phyloP scores from a whole-genome alignment of 2,113 vertebrate genomes.

The Odobenus rosmarus region DNA sequence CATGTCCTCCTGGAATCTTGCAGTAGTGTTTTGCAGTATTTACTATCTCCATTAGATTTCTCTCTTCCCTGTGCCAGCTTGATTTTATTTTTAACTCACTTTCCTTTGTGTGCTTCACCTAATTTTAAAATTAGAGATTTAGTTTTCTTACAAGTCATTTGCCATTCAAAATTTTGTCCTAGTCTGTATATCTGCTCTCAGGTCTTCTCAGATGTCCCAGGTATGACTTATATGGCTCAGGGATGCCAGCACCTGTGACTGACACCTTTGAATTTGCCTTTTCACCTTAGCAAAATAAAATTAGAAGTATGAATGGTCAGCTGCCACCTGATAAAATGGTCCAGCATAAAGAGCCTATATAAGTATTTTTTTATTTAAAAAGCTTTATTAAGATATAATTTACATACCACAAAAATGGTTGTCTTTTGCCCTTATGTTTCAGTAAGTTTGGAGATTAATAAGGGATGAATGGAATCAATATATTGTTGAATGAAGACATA shows the following conservation, averaged over 20 bases:
- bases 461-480: background rate
- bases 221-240: conserved; percentile 41
- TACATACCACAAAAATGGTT: background rate
- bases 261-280: conserved; percentile 74
- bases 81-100: background rate
- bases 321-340: background rate
- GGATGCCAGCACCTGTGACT: conserved; percentile 52
- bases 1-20: background rate
- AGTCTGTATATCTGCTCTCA: background rate
- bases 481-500: background rate
- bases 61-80: background rate
- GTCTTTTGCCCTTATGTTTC: background rate
- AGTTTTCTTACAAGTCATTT: conserved; percentile 76
- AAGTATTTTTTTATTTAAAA: conserved; percentile 29
- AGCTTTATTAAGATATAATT: background rate
- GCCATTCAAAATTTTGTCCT: conserved; percentile 69
- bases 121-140: conserved; percentile 58
- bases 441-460: conserved; percentile 6
- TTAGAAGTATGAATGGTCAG: background rate
- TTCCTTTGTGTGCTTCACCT: conserved; percentile 40
- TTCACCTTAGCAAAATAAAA: conserved; percentile 49
- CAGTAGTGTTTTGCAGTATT: background rate
- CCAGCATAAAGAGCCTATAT: background rate
- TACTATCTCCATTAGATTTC: background rate
- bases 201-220: conserved; percentile 55